A percentile compares a stretch with the other conserved stretches of the same genome.
These are phyloP conservation scores for Stigmatopora nigra DNA, from an alignment of 2,113 vertebrate genomes.

Conservation along the genomic window DNA sequence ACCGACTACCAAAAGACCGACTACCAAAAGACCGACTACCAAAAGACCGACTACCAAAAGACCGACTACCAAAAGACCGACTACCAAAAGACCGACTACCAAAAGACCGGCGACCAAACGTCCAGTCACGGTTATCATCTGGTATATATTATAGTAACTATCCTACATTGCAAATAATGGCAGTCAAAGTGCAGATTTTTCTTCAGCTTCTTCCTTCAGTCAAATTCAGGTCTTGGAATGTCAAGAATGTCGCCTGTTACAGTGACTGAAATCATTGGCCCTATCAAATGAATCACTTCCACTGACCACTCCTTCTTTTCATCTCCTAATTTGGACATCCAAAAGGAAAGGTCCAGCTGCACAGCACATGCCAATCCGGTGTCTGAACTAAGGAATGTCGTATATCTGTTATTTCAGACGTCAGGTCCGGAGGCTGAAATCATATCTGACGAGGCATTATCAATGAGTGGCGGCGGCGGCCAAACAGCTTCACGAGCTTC, in stretches of 20 bases:
- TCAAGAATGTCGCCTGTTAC: constrained; percentile 35
- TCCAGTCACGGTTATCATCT: too few relatives aligned
- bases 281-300: constrained; percentile 24
- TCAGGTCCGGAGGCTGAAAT: constrained; percentile 21
- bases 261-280: constrained; percentile 23
- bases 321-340: constrained; percentile 17
- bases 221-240: constrained; percentile 4
- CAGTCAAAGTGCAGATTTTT: neutral
- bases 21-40: too few relatives aligned
- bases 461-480: constrained; percentile 17
- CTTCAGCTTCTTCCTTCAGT: neutral
- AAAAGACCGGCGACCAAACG: too few relatives aligned
- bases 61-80: too few relatives aligned
- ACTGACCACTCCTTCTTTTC: neutral
- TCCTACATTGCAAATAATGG: neutral
- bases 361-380: constrained; percentile 11
- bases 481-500: constrained; percentile 9
- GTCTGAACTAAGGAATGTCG: constrained; percentile 23
- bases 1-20: too few relatives aligned
- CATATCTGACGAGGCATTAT: constrained; percentile 14
- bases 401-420: constrained; percentile 23
- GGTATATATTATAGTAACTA: too few relatives aligned
- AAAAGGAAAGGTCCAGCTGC: constrained; percentile 17
- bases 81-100: too few relatives aligned
- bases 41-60: too few relatives aligned